A percentile compares a stretch with the other conserved stretches of the same genome.
Conservation (phyloP, 92 coral and sea anemone species). For the Zoanthus gigantus region DNA sequence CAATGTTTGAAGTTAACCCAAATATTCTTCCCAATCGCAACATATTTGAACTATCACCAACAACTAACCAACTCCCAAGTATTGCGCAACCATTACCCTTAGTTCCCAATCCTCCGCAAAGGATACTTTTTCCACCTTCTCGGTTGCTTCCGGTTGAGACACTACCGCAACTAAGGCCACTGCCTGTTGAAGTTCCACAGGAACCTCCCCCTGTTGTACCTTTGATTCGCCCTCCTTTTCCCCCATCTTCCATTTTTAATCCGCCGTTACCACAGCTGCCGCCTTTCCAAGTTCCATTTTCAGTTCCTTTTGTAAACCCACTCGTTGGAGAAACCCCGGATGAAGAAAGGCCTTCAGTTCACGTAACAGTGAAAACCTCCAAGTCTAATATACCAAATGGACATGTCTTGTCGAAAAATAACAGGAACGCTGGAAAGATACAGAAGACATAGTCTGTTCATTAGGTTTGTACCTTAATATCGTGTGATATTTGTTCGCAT, state of each 20-base stretch:
- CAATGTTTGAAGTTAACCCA: not conserved
- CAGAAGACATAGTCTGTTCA: slow-evolving; percentile 18
- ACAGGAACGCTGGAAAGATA: not conserved
- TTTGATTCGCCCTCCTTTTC: slow-evolving; percentile 27
- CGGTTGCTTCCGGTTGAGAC: slow-evolving; percentile 32
- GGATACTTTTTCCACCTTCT: slow-evolving; percentile 52
- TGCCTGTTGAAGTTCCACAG: slow-evolving; percentile 40
- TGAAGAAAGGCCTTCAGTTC: slow-evolving; percentile 91
- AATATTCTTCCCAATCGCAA: slow-evolving; percentile 1
- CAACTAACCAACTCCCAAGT: not conserved
- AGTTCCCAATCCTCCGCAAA: slow-evolving; percentile 50
- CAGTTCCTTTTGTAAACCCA: slow-evolving; percentile 24
- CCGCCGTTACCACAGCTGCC: slow-evolving; percentile 37
- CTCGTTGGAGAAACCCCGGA: slow-evolving; percentile 37
- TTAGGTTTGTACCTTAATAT: slow-evolving; percentile 35
- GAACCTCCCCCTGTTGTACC: slow-evolving; percentile 46
- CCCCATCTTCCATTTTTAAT: slow-evolving; percentile 32
- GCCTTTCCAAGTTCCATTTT: slow-evolving; percentile 41
- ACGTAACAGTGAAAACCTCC: slow-evolving; percentile 93
- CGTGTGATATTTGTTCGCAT: not conserved
- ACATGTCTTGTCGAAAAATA: slow-evolving; percentile 35
- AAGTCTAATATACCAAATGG: slow-evolving; percentile 86
- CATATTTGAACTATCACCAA: not conserved
- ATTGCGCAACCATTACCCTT: slow-evolving; percentile 7
- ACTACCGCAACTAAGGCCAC: slow-evolving; percentile 34